Evolutionary conservation across 2,888 invertebrate genomes (phyloP).

Genomic region (Atherix ibis): DNA sequence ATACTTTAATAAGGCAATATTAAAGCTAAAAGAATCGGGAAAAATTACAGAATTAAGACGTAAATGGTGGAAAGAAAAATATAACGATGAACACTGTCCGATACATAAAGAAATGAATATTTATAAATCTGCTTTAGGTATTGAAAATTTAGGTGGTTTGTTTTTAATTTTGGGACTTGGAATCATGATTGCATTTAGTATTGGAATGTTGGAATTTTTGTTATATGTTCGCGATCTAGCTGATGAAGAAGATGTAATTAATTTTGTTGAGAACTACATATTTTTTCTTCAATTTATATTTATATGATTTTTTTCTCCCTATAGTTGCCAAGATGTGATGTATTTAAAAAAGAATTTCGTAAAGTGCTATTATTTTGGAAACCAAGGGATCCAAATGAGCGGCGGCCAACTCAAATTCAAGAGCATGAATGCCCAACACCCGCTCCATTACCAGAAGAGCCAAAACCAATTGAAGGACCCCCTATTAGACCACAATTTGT

Average conservation of each 20-base stretch:
- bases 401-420: too few relatives aligned
- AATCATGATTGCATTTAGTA: constrained; percentile 48
- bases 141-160: constrained; percentile 73
- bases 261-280: constrained; percentile 15
- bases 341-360: background rate
- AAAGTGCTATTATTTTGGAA: background rate
- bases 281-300: constrained; percentile 3
- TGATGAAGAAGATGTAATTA: constrained; percentile 53
- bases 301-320: constrained; percentile 5
- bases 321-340: too few relatives aligned
- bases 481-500: too few relatives aligned
- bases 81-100: constrained; percentile 31
- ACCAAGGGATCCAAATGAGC: too few relatives aligned
- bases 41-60: constrained; percentile 64
- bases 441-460: too few relatives aligned
- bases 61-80: constrained; percentile 78
- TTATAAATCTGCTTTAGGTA: constrained; percentile 25
- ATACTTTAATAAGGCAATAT: constrained; percentile 69
- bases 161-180: constrained; percentile 72
- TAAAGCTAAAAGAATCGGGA: constrained; percentile 82
- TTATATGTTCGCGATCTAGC: constrained; percentile 68
- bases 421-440: too few relatives aligned
- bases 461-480: too few relatives aligned
- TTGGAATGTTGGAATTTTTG: constrained; percentile 70
- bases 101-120: too few relatives aligned